phyloP scores from a whole-genome alignment of 2,113 vertebrate species.

The Nematolebias whitei region DNA sequence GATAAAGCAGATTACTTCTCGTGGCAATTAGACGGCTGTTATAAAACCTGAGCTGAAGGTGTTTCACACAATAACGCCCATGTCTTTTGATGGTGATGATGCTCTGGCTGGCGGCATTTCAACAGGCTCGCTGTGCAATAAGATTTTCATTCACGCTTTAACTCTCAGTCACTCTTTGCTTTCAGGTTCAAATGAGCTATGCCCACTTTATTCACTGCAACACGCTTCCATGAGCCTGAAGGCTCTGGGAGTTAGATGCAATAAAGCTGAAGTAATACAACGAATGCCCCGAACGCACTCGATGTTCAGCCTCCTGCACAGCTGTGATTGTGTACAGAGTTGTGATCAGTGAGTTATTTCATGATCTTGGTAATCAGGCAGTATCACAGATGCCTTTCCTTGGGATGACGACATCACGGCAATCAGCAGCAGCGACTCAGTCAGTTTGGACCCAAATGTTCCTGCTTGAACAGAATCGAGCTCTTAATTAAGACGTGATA shows the following conservation, averaged over 20 bases:
- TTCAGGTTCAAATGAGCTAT: conserved; percentile 60
- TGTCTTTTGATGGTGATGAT: conserved; percentile 15
- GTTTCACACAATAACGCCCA: conserved; percentile 13
- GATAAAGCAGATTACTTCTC: conserved; percentile 22
- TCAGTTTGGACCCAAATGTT: conserved; percentile 43
- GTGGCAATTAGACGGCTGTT: conserved; percentile 27
- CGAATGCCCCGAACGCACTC: conserved; percentile 61
- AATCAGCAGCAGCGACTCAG: conserved; percentile 40
- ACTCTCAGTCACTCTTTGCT: conserved; percentile 45
- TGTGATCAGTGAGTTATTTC: conserved; percentile 63
- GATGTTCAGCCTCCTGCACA: conserved; percentile 69
- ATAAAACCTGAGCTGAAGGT: conserved; percentile 3
- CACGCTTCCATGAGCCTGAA: conserved; percentile 61
- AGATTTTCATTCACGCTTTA: conserved; percentile 51
- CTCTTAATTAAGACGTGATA: conserved; percentile 69
- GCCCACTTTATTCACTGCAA: conserved; percentile 41
- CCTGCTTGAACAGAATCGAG: conserved; percentile 52
- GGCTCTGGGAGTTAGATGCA: conserved; percentile 50
- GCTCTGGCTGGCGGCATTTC: conserved; percentile 40
- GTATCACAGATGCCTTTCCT: conserved; percentile 63
- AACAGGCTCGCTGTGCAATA: conserved; percentile 39
- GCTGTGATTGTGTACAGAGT: conserved; percentile 65
- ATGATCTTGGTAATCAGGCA: conserved; percentile 65
- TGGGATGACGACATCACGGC: conserved; percentile 37
- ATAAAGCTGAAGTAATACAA: conserved; percentile 70